Base-by-base conservation (phyloP, 2,888 invertebrate genomes). In the Drosophila lacicola region DNA sequence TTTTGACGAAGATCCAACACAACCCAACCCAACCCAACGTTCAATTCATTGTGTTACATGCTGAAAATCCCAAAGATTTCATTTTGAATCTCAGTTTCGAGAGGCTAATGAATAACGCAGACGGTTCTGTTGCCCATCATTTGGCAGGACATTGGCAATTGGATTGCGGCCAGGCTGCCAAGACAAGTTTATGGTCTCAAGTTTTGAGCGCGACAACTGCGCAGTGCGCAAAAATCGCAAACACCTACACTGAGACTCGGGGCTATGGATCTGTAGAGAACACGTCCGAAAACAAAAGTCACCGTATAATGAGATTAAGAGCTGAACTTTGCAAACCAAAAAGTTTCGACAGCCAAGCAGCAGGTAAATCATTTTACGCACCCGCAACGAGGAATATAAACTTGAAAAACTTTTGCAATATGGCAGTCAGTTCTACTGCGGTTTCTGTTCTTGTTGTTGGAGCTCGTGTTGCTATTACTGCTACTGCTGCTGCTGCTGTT, bases 231-330 rank as follows among this genome's bases (percentile, higher is more conserved):
- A 78, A 78, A 73, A 61, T 66, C 86, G 29, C 29, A 63, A 74
- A 86, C 82, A 80, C 88, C 82, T 80, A 68, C 64, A 67, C 44
- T 34, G 37, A 25, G 55, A 29, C 36, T 29, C 42, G 49, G 13
- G 14, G 74, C 49, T 17, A 34, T 47, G 17, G 46, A 66, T 69
- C 49, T 72, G 45, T 36, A 46, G 56, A 41, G 68, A 72, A 66
- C 70, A 69, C 74, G 64, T 70, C 71, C 56, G 74, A 66, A 71
- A 77, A 83, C 85, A 86, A 86, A 89, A 86, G 85, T 86, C 89
- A 82, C 74, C 88, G 85, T 84, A 86, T 86, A 86, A 86, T 86
- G 85, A 89, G 85, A 86, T 86, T 86, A 86, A 89, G 89, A 89
- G 80, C 89, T 89, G 78, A 86, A 86, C 89, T 84, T 89, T 81